These are phyloP conservation scores for Pempheris klunzingeri DNA, from an alignment of 2,797 vertebrate species.

Conservation along the genomic window DNA sequence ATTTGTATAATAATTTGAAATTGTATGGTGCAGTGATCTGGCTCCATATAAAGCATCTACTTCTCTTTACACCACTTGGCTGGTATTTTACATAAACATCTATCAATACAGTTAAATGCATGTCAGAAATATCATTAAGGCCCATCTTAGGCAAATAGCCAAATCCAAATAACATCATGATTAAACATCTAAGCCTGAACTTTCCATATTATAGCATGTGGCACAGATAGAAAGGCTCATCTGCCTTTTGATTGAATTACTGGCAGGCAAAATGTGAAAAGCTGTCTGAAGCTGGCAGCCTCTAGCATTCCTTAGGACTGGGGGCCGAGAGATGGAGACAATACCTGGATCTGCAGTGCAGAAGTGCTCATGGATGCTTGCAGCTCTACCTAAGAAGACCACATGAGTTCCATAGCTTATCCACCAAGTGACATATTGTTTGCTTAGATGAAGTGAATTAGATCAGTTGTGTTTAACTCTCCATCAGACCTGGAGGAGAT, in stretches of 20 bases:
- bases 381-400: constrained; percentile 44
- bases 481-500: constrained; percentile 60
- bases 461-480: constrained; percentile 37
- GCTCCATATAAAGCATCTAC: constrained; percentile 13
- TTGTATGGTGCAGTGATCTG: constrained; percentile 10
- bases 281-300: constrained; percentile 57
- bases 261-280: constrained; percentile 60
- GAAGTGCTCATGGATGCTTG: constrained; percentile 16
- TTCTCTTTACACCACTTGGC: constrained; percentile 1
- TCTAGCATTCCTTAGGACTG: constrained; percentile 66
- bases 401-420: constrained; percentile 10
- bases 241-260: constrained; percentile 55
- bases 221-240: constrained; percentile 48
- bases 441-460: constrained; percentile 54
- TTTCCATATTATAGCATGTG: constrained; percentile 43
- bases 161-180: constrained; percentile 16
- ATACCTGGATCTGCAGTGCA: constrained; percentile 28
- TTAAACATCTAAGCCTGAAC: constrained; percentile 43
- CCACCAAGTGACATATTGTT: constrained; percentile 41
- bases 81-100: constrained; percentile 40
- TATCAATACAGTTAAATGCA: constrained; percentile 38
- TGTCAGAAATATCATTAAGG: constrained; percentile 44
- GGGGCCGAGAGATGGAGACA: constrained; percentile 49
- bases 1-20: constrained; percentile 21
- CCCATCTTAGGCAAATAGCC: constrained; percentile 31